Evolutionary conservation across 1,140 invertebrate species (phyloP).

Genomic region (Lepidurus packardi): DNA sequence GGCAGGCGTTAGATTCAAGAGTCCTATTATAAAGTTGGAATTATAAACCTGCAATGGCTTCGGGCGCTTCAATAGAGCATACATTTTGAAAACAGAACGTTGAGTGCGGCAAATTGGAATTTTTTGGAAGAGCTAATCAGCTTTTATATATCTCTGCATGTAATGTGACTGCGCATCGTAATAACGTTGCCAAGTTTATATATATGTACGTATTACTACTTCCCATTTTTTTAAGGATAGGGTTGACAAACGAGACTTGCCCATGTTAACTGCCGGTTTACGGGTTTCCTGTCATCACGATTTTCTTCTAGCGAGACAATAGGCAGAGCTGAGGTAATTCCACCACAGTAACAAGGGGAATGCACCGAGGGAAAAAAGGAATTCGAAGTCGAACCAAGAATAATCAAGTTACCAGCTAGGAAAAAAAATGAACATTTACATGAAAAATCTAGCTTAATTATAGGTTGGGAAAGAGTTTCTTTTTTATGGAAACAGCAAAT

Average conservation of each 20-base stretch:
- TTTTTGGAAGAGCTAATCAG: not conserved
- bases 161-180: no score
- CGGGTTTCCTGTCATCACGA: not conserved
- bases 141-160: no score
- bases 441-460: slow-evolving; percentile 5
- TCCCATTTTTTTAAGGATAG: no score
- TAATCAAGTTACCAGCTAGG: not conserved
- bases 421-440: not conserved
- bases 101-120: not conserved
- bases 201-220: no score
- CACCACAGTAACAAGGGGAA: not conserved
- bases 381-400: not conserved
- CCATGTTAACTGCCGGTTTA: not conserved
- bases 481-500: not conserved
- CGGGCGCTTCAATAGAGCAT: not conserved
- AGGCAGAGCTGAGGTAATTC: no score
- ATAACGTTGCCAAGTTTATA: no score
- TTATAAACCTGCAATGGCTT: not conserved
- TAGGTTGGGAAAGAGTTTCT: not conserved
- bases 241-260: not conserved
- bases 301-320: slow-evolving; percentile 6
- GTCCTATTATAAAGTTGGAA: not conserved
- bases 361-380: not conserved
- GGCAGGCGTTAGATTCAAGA: not conserved
- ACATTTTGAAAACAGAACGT: not conserved